phyloP scores from a whole-genome alignment of 2,113 vertebrate species.

The Periophthalmodon schlosseri region DNA sequence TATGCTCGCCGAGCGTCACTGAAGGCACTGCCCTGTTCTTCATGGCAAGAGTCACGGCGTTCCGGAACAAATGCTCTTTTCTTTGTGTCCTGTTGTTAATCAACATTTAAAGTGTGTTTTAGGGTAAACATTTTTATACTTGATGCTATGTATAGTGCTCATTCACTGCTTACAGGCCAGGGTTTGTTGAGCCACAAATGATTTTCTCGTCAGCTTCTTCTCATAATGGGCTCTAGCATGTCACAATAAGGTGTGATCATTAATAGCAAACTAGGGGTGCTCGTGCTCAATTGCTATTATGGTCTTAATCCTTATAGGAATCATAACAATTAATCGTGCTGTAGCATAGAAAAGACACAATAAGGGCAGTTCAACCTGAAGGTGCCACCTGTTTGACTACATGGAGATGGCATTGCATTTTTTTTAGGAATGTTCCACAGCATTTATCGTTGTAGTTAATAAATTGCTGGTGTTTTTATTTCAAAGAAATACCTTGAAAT shows the following conservation, averaged over 20 bases:
- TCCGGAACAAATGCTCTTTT: conserved; percentile 5
- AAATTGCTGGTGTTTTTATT: too few relatives aligned
- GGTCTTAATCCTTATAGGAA: too few relatives aligned
- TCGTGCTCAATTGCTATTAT: background rate
- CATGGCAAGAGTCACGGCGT: conserved; percentile 23
- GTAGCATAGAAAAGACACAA: too few relatives aligned
- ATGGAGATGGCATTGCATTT: too few relatives aligned
- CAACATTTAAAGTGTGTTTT: background rate
- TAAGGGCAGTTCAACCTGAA: too few relatives aligned
- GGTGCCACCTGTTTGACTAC: too few relatives aligned
- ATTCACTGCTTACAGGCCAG: background rate
- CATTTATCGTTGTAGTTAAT: too few relatives aligned
- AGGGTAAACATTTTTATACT: background rate
- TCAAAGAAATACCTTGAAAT: too few relatives aligned
- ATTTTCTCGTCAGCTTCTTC: background rate
- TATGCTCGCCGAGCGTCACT: conserved; percentile 4
- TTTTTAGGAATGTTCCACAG: too few relatives aligned
- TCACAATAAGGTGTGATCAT: background rate
- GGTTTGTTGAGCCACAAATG: background rate
- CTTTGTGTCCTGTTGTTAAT: background rate
- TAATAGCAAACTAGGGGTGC: background rate
- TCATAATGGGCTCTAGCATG: background rate
- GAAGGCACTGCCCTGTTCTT: background rate
- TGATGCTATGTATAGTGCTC: background rate
- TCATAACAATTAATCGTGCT: too few relatives aligned